Evolutionary conservation across 2,113 vertebrate species (phyloP).

Genomic region (Gasterosteus nipponicus): DNA sequence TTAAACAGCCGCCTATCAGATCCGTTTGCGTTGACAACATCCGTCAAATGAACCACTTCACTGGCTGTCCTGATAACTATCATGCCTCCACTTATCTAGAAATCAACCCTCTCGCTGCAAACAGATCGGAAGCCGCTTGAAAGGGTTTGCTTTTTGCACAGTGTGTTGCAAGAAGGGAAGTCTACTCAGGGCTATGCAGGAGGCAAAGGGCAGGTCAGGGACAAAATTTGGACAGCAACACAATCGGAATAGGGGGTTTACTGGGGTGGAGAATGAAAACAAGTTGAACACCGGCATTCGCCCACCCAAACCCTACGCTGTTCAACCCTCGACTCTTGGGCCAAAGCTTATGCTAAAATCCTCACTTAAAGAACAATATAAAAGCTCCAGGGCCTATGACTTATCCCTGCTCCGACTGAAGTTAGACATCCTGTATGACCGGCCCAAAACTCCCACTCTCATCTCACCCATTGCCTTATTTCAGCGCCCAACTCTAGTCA

Average conservation of each 20-base stretch:
- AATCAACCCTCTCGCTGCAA: slow-evolving; percentile 62
- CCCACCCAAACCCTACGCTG: slow-evolving; percentile 61
- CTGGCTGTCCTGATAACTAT: slow-evolving; percentile 51
- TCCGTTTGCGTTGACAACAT: slow-evolving; percentile 75
- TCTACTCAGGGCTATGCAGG: slow-evolving; percentile 32
- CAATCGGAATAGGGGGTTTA: slow-evolving; percentile 59
- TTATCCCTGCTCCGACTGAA: slow-evolving; percentile 40
- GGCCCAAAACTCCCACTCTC: slow-evolving; percentile 48
- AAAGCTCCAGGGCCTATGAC: slow-evolving; percentile 51
- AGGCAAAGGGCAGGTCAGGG: slow-evolving; percentile 60
- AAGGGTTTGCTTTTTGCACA: slow-evolving; percentile 68
- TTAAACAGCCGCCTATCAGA: slow-evolving; percentile 74
- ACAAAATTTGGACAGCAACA: slow-evolving; percentile 37
- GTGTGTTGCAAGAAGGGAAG: slow-evolving; percentile 41
- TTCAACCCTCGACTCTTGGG: slow-evolving; percentile 30
- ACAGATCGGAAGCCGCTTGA: slow-evolving; percentile 63
- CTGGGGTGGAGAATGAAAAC: slow-evolving; percentile 75
- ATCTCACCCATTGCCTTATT: slow-evolving; percentile 56
- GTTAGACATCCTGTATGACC: slow-evolving; percentile 43
- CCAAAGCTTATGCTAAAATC: slow-evolving; percentile 53
- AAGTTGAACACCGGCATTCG: slow-evolving; percentile 65
- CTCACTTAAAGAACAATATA: slow-evolving; percentile 49
- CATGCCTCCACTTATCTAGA: slow-evolving; percentile 63
- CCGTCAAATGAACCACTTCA: slow-evolving; percentile 75
- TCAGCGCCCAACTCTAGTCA: slow-evolving; percentile 45